Percentiles rank a stretch among this genome's conserved stretches.
These are phyloP conservation scores for Harpagus bidentatus DNA, from an alignment of 2,113 vertebrate genomes.

Conservation along the genomic window DNA sequence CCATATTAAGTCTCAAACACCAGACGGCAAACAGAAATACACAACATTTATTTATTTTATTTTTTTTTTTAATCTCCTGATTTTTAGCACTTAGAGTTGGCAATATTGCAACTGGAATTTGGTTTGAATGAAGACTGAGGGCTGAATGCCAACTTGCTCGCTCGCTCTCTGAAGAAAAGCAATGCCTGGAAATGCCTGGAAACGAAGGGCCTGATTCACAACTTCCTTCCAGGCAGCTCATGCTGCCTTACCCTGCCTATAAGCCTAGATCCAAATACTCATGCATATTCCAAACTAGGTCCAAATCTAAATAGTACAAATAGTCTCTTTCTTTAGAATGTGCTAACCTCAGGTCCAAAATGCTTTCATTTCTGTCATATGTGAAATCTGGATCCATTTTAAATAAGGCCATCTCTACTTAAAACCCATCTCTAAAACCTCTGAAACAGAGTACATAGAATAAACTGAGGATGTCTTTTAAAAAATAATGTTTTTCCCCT, in stretches of 20 bases:
- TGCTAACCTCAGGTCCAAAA: not conserved
- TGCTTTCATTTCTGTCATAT: not conserved
- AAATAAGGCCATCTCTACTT: not conserved
- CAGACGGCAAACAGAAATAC: conserved; percentile 55
- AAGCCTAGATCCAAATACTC: not conserved
- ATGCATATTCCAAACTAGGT: not conserved
- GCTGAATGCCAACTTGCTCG: conserved; percentile 18
- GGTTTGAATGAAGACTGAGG: conserved; percentile 56
- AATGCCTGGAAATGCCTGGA: conserved; percentile 28
- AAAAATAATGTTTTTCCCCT: not conserved
- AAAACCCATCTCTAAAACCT: not conserved
- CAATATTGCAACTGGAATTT: conserved; percentile 52
- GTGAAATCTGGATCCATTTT: not conserved
- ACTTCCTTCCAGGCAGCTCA: not conserved
- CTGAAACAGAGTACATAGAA: not conserved
- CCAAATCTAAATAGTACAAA: not conserved
- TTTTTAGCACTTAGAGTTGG: conserved; percentile 48
- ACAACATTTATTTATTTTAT: not conserved
- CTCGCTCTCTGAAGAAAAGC: conserved; percentile 13
- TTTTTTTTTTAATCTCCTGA: not conserved
- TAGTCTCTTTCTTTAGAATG: not conserved
- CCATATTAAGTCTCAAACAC: conserved; percentile 36
- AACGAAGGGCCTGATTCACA: not conserved
- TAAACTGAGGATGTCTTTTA: not conserved
- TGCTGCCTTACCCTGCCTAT: not conserved